Conservation (phyloP, 2,888 invertebrate species). For the Taenaris catops region DNA sequence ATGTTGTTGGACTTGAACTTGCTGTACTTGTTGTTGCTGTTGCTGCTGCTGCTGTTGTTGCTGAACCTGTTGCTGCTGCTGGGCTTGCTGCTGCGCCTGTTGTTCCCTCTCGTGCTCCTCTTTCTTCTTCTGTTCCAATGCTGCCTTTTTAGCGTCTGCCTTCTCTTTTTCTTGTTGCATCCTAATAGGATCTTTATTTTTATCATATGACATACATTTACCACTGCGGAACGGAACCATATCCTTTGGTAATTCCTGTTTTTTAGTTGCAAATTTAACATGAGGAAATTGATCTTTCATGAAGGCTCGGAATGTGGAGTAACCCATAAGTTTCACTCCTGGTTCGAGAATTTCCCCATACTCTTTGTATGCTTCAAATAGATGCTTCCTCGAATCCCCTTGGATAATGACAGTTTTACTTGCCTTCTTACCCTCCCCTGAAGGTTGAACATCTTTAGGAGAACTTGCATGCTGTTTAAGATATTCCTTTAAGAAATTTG, state of each 20-base stretch:
- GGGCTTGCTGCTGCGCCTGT: constrained; percentile 51
- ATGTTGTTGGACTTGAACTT: constrained; percentile 64
- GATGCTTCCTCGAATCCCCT: constrained; percentile 82
- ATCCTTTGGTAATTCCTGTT: constrained; percentile 67
- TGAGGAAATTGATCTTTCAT: constrained; percentile 91
- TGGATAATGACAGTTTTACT: constrained; percentile 73
- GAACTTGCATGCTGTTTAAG: constrained; percentile 83
- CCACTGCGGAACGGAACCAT: constrained; percentile 74
- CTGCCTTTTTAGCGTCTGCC: constrained; percentile 71
- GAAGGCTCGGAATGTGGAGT: constrained; percentile 88
- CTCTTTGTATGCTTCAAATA: constrained; percentile 87
- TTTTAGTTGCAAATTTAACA: constrained; percentile 85
- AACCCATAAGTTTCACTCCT: constrained; percentile 87
- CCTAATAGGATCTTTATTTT: constrained; percentile 72
- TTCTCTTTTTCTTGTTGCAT: constrained; percentile 73
- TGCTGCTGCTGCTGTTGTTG: constrained; percentile 57
- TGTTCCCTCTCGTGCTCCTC: constrained; percentile 69
- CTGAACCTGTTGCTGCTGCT: constrained; percentile 53
- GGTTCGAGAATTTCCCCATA: constrained; percentile 85
- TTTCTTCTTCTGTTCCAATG: constrained; percentile 72
- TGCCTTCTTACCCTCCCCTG: constrained; percentile 69
- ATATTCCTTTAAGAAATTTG: constrained; percentile 87
- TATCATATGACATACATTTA: constrained; percentile 76
- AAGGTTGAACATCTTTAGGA: constrained; percentile 70
- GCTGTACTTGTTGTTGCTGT: constrained; percentile 60